These are phyloP conservation scores for Phoronis australis DNA, from an alignment of 2,888 invertebrate species.

Conservation along the genomic window DNA sequence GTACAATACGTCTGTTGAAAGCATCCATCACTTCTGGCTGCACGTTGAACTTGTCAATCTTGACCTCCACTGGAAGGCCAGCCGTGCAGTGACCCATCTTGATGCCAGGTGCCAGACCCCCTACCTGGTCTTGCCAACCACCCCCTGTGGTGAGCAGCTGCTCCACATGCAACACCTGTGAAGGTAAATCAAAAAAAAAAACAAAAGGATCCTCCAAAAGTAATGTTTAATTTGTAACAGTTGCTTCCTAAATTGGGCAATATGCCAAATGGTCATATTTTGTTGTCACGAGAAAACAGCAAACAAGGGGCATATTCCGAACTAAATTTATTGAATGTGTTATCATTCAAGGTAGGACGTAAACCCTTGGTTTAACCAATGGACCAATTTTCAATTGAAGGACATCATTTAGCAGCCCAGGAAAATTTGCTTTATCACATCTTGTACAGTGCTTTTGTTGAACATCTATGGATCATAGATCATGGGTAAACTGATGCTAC, in stretches of 20 bases:
- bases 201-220: not conserved
- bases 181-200: constrained; percentile 1
- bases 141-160: constrained; percentile 59
- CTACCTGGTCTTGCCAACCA: constrained; percentile 60
- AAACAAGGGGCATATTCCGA: not conserved
- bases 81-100: constrained; percentile 50
- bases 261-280: not conserved
- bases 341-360: no score
- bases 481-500: no score
- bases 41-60: constrained; percentile 36
- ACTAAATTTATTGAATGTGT: no score
- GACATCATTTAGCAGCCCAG: no score
- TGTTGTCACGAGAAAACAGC: constrained; percentile 7
- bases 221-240: not conserved
- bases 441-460: no score
- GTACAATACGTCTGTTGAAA: constrained; percentile 52
- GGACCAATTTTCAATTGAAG: no score
- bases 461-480: no score
- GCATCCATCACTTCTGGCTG: constrained; percentile 25
- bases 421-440: no score
- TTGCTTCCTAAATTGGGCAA: not conserved
- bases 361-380: no score
- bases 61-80: constrained; percentile 45
- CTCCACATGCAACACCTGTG: constrained; percentile 56
- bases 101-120: constrained; percentile 55